phyloP scores from a whole-genome alignment of 2,888 invertebrate species.

The Drosophila prolongata region DNA sequence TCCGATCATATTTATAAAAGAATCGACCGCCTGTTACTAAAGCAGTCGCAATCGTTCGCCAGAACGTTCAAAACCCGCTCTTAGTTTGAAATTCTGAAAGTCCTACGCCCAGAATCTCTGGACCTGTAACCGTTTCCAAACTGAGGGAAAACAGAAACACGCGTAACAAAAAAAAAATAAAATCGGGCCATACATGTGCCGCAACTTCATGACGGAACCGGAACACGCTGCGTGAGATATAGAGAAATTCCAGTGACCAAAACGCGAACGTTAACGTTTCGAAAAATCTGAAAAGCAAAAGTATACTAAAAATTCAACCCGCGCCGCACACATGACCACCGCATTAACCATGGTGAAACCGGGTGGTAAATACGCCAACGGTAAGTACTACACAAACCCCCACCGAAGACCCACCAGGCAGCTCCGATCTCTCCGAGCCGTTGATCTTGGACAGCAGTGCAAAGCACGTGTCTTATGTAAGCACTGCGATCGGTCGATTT shows the following conservation, averaged over 20 bases:
- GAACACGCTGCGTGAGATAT: constrained; percentile 66
- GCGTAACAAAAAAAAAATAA: constrained; percentile 16
- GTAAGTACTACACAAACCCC: constrained; percentile 54
- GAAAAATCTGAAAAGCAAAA: constrained; percentile 2
- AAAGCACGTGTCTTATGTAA: constrained; percentile 73
- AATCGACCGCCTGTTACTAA: constrained; percentile 75
- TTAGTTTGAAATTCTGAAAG: not conserved
- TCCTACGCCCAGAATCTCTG: constrained; percentile 25
- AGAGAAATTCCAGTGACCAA: constrained; percentile 34
- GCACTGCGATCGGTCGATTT: constrained; percentile 35
- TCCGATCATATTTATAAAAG: constrained; percentile 82
- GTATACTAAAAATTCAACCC: constrained; percentile 38
- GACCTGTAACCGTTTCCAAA: not conserved
- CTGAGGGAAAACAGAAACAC: not conserved
- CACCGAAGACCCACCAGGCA: not conserved
- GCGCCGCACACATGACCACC: constrained; percentile 74
- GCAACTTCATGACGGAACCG: constrained; percentile 62
- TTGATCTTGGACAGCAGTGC: not conserved
- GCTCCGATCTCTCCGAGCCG: not conserved
- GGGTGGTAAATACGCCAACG: constrained; percentile 82
- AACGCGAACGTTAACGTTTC: constrained; percentile 21
- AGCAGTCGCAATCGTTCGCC: constrained; percentile 79
- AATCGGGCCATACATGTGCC: constrained; percentile 55
- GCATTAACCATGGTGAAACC: constrained; percentile 81
- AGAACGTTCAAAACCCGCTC: constrained; percentile 71